Conservation (phyloP, 2,888 invertebrate species). For the Ormyrus pomaceus region DNA sequence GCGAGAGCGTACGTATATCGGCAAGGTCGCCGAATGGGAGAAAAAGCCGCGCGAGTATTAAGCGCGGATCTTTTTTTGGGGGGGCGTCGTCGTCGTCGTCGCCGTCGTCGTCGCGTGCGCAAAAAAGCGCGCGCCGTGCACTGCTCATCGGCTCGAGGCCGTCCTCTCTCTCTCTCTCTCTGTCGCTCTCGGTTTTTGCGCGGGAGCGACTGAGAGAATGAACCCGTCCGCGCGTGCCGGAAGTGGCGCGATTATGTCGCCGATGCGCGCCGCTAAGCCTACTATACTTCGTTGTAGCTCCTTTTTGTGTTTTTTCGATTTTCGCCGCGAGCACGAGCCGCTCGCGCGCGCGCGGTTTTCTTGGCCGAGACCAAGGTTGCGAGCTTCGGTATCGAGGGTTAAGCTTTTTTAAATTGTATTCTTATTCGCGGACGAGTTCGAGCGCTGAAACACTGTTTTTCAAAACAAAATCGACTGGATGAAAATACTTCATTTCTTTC, state of each 20-base stretch:
- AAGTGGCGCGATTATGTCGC: conserved; percentile 50
- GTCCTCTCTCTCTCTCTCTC: not conserved
- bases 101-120: not conserved
- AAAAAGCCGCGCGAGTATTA: conserved; percentile 24
- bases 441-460: too few species aligned
- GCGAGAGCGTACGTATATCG: conserved; percentile 41
- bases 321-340: too few species aligned
- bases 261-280: not conserved
- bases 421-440: too few species aligned
- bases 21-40: conserved; percentile 45
- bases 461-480: too few species aligned
- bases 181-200: not conserved
- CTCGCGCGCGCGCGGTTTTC: too few species aligned
- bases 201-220: not conserved
- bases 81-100: not conserved
- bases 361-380: too few species aligned
- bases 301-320: conserved; percentile 26
- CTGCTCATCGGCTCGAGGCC: conserved; percentile 14
- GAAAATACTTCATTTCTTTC: too few species aligned
- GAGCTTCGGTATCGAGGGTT: too few species aligned
- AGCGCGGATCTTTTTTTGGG: conserved; percentile 7
- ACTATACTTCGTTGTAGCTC: not conserved
- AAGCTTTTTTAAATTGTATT: too few species aligned
- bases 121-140: not conserved
- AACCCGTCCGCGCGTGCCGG: conserved; percentile 45